A percentile compares a stretch with the other conserved stretches of the same genome.
Conservation (phyloP, 2,113 vertebrate species). For the Cathartes aura region DNA sequence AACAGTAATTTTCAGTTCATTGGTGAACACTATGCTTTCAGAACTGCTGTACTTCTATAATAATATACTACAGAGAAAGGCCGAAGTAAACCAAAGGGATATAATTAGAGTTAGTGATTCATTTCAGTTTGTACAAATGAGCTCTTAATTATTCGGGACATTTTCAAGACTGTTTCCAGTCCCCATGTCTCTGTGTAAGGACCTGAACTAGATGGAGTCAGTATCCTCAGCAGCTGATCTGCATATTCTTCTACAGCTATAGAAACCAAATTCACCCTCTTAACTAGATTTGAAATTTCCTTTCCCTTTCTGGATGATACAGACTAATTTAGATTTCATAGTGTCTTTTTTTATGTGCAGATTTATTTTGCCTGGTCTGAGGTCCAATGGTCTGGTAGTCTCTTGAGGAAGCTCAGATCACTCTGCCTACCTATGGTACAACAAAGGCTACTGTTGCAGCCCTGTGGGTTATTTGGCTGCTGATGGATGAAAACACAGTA, state of each 20-base stretch:
- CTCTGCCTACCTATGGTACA: neutral
- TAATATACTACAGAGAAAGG: neutral
- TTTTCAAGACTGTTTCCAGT: neutral
- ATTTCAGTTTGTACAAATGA: neutral
- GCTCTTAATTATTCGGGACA: neutral
- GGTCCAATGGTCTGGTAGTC: neutral
- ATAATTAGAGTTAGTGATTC: neutral
- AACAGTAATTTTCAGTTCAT: neutral
- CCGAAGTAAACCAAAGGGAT: neutral
- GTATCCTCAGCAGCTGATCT: neutral
- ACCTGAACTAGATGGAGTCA: neutral
- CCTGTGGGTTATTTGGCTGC: neutral
- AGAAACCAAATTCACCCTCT: neutral
- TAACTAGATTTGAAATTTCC: neutral
- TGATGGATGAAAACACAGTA: neutral
- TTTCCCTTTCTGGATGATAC: neutral
- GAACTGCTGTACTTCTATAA: neutral
- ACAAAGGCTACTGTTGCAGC: neutral
- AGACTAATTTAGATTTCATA: neutral
- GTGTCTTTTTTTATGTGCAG: neutral
- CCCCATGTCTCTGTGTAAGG: neutral
- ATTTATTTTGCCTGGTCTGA: neutral
- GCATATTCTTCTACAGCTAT: neutral
- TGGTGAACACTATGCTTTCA: neutral
- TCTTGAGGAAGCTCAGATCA: neutral